Base-by-base conservation (phyloP, 2,113 vertebrate species). In the Leucosticte australis region DNA sequence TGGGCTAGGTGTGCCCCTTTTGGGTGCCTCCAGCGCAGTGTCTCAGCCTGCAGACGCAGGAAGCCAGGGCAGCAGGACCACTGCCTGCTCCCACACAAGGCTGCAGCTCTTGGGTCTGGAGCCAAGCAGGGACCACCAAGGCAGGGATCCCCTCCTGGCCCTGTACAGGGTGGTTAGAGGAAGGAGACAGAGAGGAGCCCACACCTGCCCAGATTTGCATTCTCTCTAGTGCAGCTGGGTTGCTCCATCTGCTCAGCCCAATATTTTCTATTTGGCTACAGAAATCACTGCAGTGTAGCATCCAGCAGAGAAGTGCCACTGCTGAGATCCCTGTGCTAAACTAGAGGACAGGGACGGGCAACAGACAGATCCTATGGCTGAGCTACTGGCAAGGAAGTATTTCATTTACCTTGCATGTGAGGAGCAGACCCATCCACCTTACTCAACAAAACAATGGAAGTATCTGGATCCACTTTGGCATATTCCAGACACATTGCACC, bases 21-120 rank as follows among this genome's bases (percentile, higher is more conserved):
- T 2, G 7, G 35, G 8, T 76, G 26, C 13, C 24, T 30, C 28
- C 8, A 39, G 63, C 0, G 0, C 27, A 50, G 18, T 2, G 18
- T 2, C 10, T 60, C 50, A 44, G 41, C 22, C 52, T 8, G 2
- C 9, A 18, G 53, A 31, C 4, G 6, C 27, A 39, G 56, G 26
- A 31, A 56, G 55, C 37, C 76, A 33, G 21, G 41, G 21, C 39
- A 88, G 49, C 37, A 41, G 21, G 12, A 52, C 8, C 35, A 3
- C 35, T 69, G 42, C 68, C 74, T 64, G 47, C 27, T 49, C 30
- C 82, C 23, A 6, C 62, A 37, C 20, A 13, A 26, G 19, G 6
- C 47, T 62, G 62, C 7, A 3, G 56, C 57, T 71, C 28, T 0
- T 5, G 13, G 9, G 12, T 12, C 37, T 71, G 86, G 70, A 78